Evolutionary conservation across 2,797 vertebrate genomes (phyloP).

Genomic region (Coilia nasus): DNA sequence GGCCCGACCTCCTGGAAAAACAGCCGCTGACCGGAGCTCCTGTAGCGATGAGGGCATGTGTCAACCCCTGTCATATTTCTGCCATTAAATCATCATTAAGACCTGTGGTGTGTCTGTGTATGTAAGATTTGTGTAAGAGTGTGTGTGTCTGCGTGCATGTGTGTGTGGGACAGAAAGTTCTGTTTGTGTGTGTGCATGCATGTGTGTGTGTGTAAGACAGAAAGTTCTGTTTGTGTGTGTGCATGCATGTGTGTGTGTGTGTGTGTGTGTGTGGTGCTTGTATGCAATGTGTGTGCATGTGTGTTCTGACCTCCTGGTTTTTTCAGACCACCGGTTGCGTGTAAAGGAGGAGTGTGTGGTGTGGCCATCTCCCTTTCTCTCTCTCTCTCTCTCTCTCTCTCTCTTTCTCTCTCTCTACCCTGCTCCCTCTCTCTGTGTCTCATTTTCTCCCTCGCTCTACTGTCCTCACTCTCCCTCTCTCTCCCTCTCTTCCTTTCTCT

Average conservation of each 20-base stretch:
- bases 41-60: background rate
- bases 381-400: background rate
- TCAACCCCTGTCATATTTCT: conserved; percentile 17
- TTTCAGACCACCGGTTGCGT: background rate
- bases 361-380: background rate
- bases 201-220: background rate
- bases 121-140: background rate
- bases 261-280: background rate
- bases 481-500: no score
- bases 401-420: background rate
- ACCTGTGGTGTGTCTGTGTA: background rate
- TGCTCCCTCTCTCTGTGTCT: no score
- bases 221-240: no score
- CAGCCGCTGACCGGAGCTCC: background rate
- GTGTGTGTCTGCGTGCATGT: conserved; percentile 31
- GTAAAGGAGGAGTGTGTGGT: background rate
- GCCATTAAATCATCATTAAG: background rate
- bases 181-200: conserved; percentile 11
- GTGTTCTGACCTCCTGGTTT: background rate
- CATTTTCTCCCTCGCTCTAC: no score
- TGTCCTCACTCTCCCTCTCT: no score
- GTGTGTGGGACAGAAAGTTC: no score
- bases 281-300: background rate
- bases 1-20: background rate
- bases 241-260: background rate